Base-by-base conservation (phyloP, 2,888 invertebrate genomes). In the Sympetrum striolatum region DNA sequence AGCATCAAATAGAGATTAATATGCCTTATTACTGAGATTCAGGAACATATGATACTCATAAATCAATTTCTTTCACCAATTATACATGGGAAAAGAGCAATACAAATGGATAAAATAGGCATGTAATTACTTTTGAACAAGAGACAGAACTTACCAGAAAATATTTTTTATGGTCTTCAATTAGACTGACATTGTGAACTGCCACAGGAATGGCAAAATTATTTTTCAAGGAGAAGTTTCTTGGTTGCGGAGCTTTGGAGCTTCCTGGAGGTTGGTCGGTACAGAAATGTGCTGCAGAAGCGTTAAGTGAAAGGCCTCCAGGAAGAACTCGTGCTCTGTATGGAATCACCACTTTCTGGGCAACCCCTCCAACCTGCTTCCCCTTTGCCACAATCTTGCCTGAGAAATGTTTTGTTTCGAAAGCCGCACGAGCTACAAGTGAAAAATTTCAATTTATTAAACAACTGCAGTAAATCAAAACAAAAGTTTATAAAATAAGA, bases 201-300 rank as follows among this genome's bases (percentile, higher is more conserved):
- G 96, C 96, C 91, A 98, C 93, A 14, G 97, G 96, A 92, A 96
- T 95, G 92, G 96, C 95, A 93, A 97, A 97, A 92, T 95, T 95
- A 94, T 98, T 98, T 90, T 96, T 95, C 91, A 97, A 95, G 90
- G 95, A 94, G 92, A 97, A 94, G 92, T 95, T 94, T 91, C 96
- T 94, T 91, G 95, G 94, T 22, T 64, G 64, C 15, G 81, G 58
- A 64, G 60, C 22, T 60, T 64, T 86, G 37, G 60, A 64, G 22
- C 60, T 90, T 31, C 80, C 80, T 22, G 90, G 90, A 39, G 81
- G 90, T 93, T 93, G 90, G 93, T 93, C 92, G 93, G 94, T 92
- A 80, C 92, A 92, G 79, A 94, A 95, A 91, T 95, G 94, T 2
- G 95, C 95, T 73, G 94, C 93, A 80, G 95, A 94, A 60, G 94